Conservation (phyloP, 2,113 vertebrate genomes). For the Panthera leo region DNA sequence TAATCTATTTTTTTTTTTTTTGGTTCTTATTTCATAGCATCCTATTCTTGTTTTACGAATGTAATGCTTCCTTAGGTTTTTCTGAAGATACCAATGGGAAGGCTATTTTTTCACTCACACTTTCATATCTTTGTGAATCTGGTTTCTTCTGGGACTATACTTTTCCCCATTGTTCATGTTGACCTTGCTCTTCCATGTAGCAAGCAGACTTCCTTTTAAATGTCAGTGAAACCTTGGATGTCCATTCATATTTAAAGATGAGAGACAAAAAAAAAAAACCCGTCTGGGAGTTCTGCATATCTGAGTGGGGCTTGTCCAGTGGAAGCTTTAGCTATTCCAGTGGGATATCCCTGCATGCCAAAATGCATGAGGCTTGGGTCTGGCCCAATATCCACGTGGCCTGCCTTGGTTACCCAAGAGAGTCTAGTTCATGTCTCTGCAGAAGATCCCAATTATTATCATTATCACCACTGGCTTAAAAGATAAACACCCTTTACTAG, state of each 20-base stretch:
- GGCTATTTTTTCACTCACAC: not conserved
- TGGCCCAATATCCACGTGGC: no score
- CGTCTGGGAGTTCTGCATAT: not conserved
- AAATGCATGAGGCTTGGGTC: not conserved
- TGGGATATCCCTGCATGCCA: not conserved
- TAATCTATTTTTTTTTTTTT: not conserved
- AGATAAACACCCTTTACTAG: not conserved
- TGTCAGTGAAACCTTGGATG: not conserved
- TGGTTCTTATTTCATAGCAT: not conserved
- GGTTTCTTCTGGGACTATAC: not conserved
- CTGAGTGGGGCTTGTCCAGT: no score
- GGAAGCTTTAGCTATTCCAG: not conserved
- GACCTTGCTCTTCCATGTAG: rapidly evolving
- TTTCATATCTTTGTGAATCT: not conserved
- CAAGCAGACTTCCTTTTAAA: not conserved
- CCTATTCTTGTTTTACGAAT: constrained; percentile 13
- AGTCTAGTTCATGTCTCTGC: not conserved
- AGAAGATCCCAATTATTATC: not conserved
- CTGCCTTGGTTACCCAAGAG: not conserved
- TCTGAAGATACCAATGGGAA: not conserved
- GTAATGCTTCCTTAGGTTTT: not conserved
- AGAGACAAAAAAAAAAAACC: not conserved
- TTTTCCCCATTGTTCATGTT: not conserved
- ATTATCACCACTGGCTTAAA: not conserved
- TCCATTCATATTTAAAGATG: not conserved